These are phyloP conservation scores for Microtus obscurus DNA, from an alignment of 2,797 vertebrate species.

Conservation along the genomic window DNA sequence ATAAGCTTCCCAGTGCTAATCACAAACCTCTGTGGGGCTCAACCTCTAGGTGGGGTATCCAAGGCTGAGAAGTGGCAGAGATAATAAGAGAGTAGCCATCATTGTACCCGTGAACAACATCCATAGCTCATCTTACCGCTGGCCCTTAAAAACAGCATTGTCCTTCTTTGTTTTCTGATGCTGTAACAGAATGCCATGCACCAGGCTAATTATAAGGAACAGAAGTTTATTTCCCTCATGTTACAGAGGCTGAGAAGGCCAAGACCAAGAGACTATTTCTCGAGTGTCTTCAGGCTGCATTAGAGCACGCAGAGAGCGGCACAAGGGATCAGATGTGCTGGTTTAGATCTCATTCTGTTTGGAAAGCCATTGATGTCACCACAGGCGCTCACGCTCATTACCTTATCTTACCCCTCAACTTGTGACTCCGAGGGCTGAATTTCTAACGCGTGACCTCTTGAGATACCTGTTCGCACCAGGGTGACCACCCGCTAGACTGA, in stretches of 20 bases:
- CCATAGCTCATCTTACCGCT: fast-evolving
- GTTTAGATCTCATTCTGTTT: not conserved
- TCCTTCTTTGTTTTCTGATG: not conserved
- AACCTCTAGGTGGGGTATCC: not conserved
- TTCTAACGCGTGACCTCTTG: not conserved
- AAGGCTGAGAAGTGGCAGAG: not conserved
- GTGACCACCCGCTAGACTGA: not conserved
- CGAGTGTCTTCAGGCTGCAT: not conserved
- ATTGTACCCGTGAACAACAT: fast-evolving
- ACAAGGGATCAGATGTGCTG: too few relatives aligned
- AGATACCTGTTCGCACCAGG: not conserved
- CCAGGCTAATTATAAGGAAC: not conserved
- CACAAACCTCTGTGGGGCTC: too few relatives aligned
- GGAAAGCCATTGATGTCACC: not conserved
- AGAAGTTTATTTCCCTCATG: not conserved
- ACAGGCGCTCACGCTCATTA: not conserved
- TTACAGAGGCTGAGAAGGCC: not conserved
- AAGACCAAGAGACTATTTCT: not conserved
- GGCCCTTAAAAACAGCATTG: not conserved
- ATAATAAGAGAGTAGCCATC: fast-evolving
- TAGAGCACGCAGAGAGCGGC: too few relatives aligned
- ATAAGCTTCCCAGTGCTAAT: fast-evolving
- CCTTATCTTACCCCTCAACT: not conserved
- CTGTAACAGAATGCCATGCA: not conserved
- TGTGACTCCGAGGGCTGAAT: too few relatives aligned